These are phyloP conservation scores for Halocynthia roretzi DNA, from an alignment of 23 tunicate genomes.

Conservation along the genomic window DNA sequence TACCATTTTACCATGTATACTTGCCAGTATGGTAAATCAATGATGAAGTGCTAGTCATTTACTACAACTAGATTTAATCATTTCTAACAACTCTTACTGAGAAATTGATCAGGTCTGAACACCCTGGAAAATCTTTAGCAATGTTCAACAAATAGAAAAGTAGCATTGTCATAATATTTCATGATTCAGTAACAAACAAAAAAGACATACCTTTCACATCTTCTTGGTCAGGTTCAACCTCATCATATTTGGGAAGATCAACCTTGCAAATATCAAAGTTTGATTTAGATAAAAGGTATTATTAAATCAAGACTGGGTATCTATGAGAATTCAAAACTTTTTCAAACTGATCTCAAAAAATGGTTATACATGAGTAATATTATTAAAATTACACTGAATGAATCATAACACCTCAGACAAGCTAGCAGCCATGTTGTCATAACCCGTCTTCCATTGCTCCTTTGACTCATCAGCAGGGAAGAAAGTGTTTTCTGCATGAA, in stretches of 20 bases:
- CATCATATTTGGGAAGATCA: constrained; percentile 10
- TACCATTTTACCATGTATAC: no score
- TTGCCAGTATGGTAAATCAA: no score
- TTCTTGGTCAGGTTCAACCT: constrained; percentile 24
- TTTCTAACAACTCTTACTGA: no score
- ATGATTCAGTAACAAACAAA: neutral
- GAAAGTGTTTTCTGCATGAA: constrained; percentile 5
- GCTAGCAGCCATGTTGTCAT: constrained; percentile 14
- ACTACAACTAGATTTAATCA: no score
- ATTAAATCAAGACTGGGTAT: neutral
- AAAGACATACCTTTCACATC: neutral
- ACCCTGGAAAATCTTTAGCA: no score
- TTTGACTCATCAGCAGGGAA: neutral
- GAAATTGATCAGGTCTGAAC: no score
- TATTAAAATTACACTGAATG: neutral
- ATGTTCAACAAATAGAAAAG: no score
- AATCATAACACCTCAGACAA: constrained; percentile 1
- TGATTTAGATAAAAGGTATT: no score
- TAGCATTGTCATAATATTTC: no score
- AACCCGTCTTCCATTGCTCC: constrained; percentile 19
- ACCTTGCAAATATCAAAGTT: no score
- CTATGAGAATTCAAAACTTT: neutral
- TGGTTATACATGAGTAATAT: neutral
- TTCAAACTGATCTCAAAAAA: no score
- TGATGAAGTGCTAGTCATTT: no score